These are phyloP conservation scores for Pachypeltis micranthus DNA, from an alignment of 1,140 invertebrate genomes.

Conservation along the genomic window DNA sequence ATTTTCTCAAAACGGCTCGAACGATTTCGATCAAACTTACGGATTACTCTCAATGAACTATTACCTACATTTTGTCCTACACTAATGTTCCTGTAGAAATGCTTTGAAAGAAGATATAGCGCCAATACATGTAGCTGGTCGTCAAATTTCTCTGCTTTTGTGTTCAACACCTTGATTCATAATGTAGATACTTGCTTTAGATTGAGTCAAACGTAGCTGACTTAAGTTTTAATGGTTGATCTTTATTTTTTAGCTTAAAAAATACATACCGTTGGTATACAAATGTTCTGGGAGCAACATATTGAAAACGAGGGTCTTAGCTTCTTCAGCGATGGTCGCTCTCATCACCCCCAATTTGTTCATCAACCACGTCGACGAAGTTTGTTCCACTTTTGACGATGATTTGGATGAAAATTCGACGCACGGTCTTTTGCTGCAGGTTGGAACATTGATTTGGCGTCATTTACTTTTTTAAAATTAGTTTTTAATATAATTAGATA, in stretches of 20 bases:
- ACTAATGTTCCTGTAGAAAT: not conserved
- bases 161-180: not conserved
- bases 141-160: not conserved
- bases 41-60: too few relatives aligned
- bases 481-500: too few relatives aligned
- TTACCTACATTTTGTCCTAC: too few relatives aligned
- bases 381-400: slow-evolving; percentile 28
- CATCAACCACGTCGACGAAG: slow-evolving; percentile 29
- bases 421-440: slow-evolving; percentile 38
- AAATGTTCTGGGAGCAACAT: slow-evolving; percentile 31
- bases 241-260: slow-evolving; percentile 30
- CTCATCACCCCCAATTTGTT: slow-evolving; percentile 35
- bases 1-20: too few relatives aligned
- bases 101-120: too few relatives aligned
- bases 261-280: slow-evolving; percentile 33
- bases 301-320: slow-evolving; percentile 33
- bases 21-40: too few relatives aligned
- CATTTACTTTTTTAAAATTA: too few relatives aligned
- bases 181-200: not conserved
- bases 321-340: slow-evolving; percentile 35
- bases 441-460: slow-evolving; percentile 19
- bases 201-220: not conserved
- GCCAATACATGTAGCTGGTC: too few relatives aligned
- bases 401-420: slow-evolving; percentile 33
- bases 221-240: not conserved